These are phyloP conservation scores for Amaurobius ferox DNA, from an alignment of 2,888 invertebrate genomes.

Conservation along the genomic window DNA sequence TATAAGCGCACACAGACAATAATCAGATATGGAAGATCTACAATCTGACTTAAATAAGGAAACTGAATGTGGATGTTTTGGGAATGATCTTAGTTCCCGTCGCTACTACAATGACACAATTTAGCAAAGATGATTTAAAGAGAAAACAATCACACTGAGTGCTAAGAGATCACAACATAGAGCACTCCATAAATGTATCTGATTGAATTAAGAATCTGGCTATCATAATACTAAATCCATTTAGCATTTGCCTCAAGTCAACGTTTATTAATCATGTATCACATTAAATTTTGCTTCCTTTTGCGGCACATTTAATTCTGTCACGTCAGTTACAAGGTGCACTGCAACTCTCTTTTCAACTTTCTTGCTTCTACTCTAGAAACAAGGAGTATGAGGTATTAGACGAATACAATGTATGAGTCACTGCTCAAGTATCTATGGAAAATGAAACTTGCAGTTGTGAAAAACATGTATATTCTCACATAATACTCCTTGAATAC, in stretches of 20 bases:
- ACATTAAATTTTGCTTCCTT: conserved; percentile 41
- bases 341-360: conserved; percentile 10
- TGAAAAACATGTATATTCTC: conserved; percentile 22
- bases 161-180: conserved; percentile 5
- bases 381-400: conserved; percentile 8
- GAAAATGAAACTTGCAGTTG: conserved; percentile 38
- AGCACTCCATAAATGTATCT: neutral
- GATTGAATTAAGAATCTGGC: neutral
- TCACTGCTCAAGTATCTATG: conserved; percentile 26
- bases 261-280: conserved; percentile 25
- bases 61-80: conserved; percentile 4
- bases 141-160: conserved; percentile 4
- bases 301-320: neutral
- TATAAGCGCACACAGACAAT: neutral
- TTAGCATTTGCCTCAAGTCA: neutral
- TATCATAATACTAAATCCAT: neutral
- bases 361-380: neutral
- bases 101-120: neutral
- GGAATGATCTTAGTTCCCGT: conserved; percentile 7
- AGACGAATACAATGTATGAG: conserved; percentile 20
- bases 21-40: conserved; percentile 6
- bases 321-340: neutral
- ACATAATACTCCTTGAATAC: conserved; percentile 44
- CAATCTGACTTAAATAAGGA: neutral
- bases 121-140: conserved; percentile 6